A percentile compares a stretch with the other conserved stretches of the same genome.
phyloP scores from a whole-genome alignment of 1,140 invertebrate species.

The Zaprionus ornatus region DNA sequence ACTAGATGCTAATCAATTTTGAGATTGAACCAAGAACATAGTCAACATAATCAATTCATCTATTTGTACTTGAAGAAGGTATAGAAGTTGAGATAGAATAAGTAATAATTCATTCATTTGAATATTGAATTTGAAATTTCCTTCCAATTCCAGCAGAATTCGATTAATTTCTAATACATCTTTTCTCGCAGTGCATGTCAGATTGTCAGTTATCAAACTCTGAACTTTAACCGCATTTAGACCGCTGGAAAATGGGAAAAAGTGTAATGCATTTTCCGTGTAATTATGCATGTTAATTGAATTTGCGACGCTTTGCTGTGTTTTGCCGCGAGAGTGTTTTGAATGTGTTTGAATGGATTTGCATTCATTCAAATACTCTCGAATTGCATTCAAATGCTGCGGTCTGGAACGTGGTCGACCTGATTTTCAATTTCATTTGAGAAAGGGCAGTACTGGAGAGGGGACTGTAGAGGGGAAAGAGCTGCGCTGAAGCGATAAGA shows the following conservation, averaged over 20 bases:
- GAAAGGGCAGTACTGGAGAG: neutral
- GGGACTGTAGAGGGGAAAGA: neutral
- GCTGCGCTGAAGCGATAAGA: slow-evolving; percentile 7
- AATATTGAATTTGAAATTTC: no score
- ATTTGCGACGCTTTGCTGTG: slow-evolving; percentile 28
- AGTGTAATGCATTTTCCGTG: slow-evolving; percentile 41
- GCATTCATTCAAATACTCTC: slow-evolving; percentile 8
- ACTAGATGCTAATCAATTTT: no score
- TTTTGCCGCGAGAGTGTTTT: neutral
- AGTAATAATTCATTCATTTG: no score
- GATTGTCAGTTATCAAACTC: slow-evolving; percentile 21
- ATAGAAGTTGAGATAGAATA: no score
- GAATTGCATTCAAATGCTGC: slow-evolving; percentile 34
- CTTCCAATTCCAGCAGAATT: neutral
- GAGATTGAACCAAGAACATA: neutral
- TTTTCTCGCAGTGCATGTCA: neutral
- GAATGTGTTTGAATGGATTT: slow-evolving; percentile 2
- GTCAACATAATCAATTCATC: no score
- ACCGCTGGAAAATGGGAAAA: slow-evolving; percentile 9
- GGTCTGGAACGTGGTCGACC: slow-evolving; percentile 35
- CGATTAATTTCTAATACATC: neutral
- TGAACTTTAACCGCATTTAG: slow-evolving; percentile 35
- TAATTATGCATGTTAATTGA: slow-evolving; percentile 57
- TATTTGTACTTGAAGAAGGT: no score
- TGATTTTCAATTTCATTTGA: slow-evolving; percentile 42